Evolutionary conservation across 2,888 invertebrate genomes (phyloP), one percentile per base, ranked within the genome.

Genomic region (Dryobotodes eremita): DNA sequence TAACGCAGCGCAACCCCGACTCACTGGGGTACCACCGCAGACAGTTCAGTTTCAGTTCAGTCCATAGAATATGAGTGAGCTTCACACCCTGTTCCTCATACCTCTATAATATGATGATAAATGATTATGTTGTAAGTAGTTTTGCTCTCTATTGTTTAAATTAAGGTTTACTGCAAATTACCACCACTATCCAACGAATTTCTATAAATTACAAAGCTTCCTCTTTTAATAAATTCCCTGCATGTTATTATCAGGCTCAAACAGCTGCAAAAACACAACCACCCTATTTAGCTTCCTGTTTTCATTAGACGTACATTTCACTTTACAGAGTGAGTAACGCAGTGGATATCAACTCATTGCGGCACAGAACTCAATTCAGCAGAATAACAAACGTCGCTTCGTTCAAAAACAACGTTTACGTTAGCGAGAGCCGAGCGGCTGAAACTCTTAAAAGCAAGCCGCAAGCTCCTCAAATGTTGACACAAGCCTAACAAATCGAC

Each of bases 401-500:
- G 77, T 82, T 62, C 85, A 84, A 80, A 85, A 89, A 89, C 85
- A 89, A 83, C 79, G 81, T 86, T 84, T 69, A 55, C 77, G 74
- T 82, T 71, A 53, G 75, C 75, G 66, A 71, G 48, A 72, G 68
- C 69, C 71, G 59, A 89, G 76, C 80, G 77, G 71, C 80, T 86
- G 83, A 80, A 83, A 80, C 81, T 80, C 86, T 89, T 82, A 82
- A 80, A 86, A 79, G 73, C 80, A 88, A 82, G 78, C 86, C 88
- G 71, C 86, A 82, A 87, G 76, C 84, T 80, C 57, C 73, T 69
- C 86, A 90, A 91, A 91, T 91, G 89, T 91, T 92, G 89, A 89
- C 89, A 86, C 81, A 86, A 88, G 78, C 66, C 87, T 88, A 88
- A 89, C 88, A 91, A 91, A 91, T 90, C 88, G 87, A 88, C 86